These are phyloP conservation scores for Monoplex corrugatus DNA, from an alignment of 2,888 invertebrate genomes.

Conservation along the genomic window DNA sequence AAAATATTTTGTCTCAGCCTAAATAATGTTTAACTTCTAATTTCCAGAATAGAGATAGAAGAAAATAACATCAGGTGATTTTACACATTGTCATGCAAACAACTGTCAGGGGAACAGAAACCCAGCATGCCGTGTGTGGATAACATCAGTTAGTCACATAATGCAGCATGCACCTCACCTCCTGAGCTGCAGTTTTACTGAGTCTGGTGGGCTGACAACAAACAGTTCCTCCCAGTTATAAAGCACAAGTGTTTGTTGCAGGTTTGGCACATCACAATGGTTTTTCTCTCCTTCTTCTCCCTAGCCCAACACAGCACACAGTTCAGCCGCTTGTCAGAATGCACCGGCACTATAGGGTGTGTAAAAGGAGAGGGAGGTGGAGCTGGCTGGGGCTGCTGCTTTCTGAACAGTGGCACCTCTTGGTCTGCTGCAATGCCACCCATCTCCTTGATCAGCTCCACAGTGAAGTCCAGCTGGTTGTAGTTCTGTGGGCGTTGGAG, in stretches of 20 bases:
- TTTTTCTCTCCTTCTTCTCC: not conserved
- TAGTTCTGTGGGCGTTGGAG: conserved; percentile 24
- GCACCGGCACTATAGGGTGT: not conserved
- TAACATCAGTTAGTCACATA: too few species aligned
- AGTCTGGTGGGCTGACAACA: not conserved
- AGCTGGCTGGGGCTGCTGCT: not conserved
- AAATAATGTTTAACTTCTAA: too few species aligned
- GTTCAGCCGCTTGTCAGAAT: not conserved
- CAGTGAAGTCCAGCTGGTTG: conserved; percentile 34
- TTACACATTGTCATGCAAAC: too few species aligned
- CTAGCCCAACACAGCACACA: not conserved
- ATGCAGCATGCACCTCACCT: too few species aligned
- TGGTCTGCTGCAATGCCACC: not conserved
- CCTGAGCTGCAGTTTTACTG: too few species aligned
- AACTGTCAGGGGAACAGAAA: too few species aligned
- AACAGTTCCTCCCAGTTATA: not conserved
- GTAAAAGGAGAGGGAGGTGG: too few species aligned
- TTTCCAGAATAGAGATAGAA: too few species aligned
- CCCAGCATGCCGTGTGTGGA: too few species aligned
- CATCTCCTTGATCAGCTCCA: conserved; percentile 25
- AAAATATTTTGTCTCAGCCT: too few species aligned
- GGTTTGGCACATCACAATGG: not conserved
- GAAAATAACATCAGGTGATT: too few species aligned
- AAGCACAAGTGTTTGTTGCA: not conserved
- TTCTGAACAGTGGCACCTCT: not conserved